A percentile compares a stretch with the other conserved stretches of the same genome.
Evolutionary conservation across 2,113 vertebrate genomes (phyloP).

Genomic region (Nibea coibor): DNA sequence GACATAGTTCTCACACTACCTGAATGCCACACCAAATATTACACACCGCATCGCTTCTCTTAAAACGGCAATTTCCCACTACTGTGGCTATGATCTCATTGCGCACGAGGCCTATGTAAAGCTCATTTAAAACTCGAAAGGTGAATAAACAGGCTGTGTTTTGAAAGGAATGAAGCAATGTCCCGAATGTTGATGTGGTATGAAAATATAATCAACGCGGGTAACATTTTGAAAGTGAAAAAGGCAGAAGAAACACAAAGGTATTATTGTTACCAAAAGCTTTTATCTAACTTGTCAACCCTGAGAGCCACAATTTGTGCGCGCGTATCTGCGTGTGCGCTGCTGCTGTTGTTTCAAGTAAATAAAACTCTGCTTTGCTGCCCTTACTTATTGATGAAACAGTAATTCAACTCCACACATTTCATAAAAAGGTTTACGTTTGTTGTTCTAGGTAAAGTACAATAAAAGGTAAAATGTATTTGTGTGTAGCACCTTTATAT

Average conservation of each 20-base stretch:
- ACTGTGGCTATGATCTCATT: constrained; percentile 23
- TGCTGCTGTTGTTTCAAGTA: not conserved
- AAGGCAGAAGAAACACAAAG: constrained; percentile 15
- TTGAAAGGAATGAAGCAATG: not conserved
- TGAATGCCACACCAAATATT: constrained; percentile 55
- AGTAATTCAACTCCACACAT: not conserved
- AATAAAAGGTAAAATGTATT: constrained; percentile 28
- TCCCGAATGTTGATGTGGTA: constrained; percentile 21
- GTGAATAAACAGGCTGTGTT: constrained; percentile 9
- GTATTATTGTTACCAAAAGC: constrained; percentile 34
- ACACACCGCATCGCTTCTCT: not conserved
- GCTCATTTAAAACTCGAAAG: constrained; percentile 9
- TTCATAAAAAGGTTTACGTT: constrained; percentile 31
- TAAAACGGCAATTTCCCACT: constrained; percentile 20
- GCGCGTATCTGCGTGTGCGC: not conserved
- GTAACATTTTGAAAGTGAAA: not conserved
- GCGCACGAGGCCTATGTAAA: not conserved
- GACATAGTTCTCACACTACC: constrained; percentile 80
- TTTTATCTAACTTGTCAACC: constrained; percentile 44
- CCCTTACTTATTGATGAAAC: constrained; percentile 9
- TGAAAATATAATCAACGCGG: constrained; percentile 33
- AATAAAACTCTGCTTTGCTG: constrained; percentile 34
- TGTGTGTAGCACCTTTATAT: not conserved
- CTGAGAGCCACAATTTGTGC: constrained; percentile 3
- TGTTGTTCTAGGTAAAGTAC: not conserved